Base-by-base conservation (phyloP, 2,113 vertebrate genomes). In the Micronycteris hirsuta region DNA sequence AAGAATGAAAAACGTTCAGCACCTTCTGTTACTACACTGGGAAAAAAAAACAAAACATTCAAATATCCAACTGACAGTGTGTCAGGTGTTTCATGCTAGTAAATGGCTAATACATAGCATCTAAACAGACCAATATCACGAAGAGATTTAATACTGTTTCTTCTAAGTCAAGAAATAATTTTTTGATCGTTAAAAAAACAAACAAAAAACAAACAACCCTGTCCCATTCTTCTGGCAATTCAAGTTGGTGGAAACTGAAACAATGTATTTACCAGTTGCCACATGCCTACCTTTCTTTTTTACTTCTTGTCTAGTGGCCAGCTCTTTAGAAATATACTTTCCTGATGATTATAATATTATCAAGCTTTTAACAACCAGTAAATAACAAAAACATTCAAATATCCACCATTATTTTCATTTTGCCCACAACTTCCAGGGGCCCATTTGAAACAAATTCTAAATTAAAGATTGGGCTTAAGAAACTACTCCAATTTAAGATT, bases 381-480 rank as follows among this genome's bases (percentile, higher is more conserved):
- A 89, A 26, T n/a, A 96, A 94, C 65, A 91, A 86, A 94, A 94
- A 68, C 20, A 19, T 90, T 31, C 56, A 61, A 88, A 49, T 70
- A 12, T 73, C 76, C 78, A 83, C 8, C 41, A 49, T 36, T 70
- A 74, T 77, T 91, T 97, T 95, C 41, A 92, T 80, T 96, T 67
- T 61, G n/a, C 16, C 45, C 63, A 89, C 49, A 95, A 81, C 7
- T 84, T 52, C 86, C 5, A 89, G 0, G 68, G 47, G 41, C 38
- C 47, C 68, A 61, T 67, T 58, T 85, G 26, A 93, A 58, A 85
- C 81, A 85, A 96, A 93, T 58, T 80, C 41, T 93, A 78, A 92
- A 93, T 14, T 36, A 76, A 93, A 84, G 16, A 81, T 2, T 5
- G 4, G 89, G n/a, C 70, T 90, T 92, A 77, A 92, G 10, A 89